These are phyloP conservation scores for Kryphioiulus occultus DNA, from an alignment of 2,888 invertebrate genomes.

Conservation along the genomic window DNA sequence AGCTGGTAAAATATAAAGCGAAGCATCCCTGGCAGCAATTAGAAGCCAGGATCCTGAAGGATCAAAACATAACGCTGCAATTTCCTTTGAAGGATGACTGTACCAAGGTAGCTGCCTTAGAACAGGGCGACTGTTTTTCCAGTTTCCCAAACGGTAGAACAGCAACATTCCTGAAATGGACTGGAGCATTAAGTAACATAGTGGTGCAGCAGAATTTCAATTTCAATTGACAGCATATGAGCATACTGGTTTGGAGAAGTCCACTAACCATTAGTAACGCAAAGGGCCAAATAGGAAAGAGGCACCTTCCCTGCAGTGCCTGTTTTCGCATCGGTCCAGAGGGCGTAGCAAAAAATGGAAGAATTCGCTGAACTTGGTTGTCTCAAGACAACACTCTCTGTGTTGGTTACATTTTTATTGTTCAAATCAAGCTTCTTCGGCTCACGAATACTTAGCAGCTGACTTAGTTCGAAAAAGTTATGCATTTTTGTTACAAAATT, in stretches of 20 bases:
- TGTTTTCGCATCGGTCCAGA: neutral
- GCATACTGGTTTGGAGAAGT: neutral
- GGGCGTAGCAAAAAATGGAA: neutral
- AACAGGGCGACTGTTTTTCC: constrained; percentile 52
- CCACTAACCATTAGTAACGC: neutral
- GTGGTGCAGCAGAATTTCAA: neutral
- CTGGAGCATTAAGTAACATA: too few relatives aligned
- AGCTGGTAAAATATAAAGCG: constrained; percentile 71
- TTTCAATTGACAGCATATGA: neutral
- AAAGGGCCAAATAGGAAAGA: constrained; percentile 35
- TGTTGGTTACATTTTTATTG: neutral
- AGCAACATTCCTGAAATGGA: constrained; percentile 36
- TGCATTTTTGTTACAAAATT: neutral
- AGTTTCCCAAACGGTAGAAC: constrained; percentile 51
- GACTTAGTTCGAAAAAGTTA: neutral
- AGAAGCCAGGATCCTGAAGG: constrained; percentile 81
- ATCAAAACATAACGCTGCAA: constrained; percentile 75
- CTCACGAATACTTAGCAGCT: neutral
- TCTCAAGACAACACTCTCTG: neutral
- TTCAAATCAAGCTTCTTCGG: neutral
- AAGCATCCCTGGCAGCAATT: constrained; percentile 68
- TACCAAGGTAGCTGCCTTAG: constrained; percentile 55
- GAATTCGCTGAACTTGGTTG: neutral
- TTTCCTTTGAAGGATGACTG: constrained; percentile 57
- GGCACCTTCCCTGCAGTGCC: neutral